Conservation (phyloP, 1,140 invertebrate genomes). For the Aphis craccivora region DNA sequence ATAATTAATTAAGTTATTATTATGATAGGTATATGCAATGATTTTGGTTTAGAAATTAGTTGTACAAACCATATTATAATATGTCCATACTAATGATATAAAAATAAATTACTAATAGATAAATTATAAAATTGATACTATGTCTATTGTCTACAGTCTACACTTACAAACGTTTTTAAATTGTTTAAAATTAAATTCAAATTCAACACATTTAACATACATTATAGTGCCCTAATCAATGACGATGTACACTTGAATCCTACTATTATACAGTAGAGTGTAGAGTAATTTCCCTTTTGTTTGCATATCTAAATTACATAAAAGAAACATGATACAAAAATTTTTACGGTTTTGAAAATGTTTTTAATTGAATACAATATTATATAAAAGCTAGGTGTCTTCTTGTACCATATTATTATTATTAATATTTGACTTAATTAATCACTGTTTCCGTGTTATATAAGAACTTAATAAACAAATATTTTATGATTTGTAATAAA, state of each 20-base stretch:
- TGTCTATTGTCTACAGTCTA: too few species aligned
- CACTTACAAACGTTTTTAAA: background rate
- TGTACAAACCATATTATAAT: background rate
- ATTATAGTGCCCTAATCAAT: background rate
- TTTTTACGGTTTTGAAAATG: background rate
- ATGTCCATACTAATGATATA: background rate
- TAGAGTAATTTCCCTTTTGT: background rate
- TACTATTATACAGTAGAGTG: background rate
- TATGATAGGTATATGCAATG: background rate
- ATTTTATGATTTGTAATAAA: background rate
- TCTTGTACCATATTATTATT: background rate
- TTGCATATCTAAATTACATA: background rate
- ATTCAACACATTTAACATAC: background rate
- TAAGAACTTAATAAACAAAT: conserved; percentile 21
- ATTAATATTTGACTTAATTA: background rate
- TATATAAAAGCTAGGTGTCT: background rate
- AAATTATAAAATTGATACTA: background rate
- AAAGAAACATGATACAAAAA: background rate
- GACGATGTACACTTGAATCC: background rate
- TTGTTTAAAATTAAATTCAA: background rate
- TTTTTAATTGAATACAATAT: background rate
- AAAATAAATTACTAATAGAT: background rate
- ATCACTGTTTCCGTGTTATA: background rate
- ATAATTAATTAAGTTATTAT: background rate
- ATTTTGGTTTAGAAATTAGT: background rate